Evolutionary conservation across 2,888 invertebrate genomes (phyloP), one percentile per base, ranked within the genome.

Genomic region (Eutolmus rufibarbis): DNA sequence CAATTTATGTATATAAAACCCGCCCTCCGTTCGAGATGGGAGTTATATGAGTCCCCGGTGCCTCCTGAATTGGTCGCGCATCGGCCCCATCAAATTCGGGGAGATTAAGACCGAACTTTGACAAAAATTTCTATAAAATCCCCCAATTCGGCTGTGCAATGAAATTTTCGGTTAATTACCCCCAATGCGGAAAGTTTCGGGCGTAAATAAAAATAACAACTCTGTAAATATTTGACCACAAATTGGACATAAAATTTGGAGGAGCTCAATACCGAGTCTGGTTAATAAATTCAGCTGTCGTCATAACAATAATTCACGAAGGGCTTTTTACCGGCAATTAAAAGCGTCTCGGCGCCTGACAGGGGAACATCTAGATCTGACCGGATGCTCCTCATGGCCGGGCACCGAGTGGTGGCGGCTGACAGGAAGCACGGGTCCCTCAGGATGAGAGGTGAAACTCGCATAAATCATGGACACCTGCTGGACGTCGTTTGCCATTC

Each of bases 261-360:
- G 56, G 56, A 51, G 3, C 31, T 16, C 37, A 5, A 28, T 51
- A 23, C 2, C 16, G 7, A 23, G 51, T 40, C 19, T 34, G 56
- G 82, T 82, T 82, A 82, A 82, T 82, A 82, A 82, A 82, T 82
- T 82, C 82, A 82, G 40, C 19, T 82, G 82, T 82, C 82, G 82
- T 82, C 82, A 82, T 82, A 82, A 82, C 82, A 37, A 82, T 82
- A 82, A 82, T 37, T 82, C 82, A 82, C 19, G 23, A 8, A 81
- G 31, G 37, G 57, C 82, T 82, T 82, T 82, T 82, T 82, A 23
- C 82, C 37, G 82, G 82, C 82, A 82, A 82, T 82, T 82, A 82
- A 82, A 82, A 82, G 57, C 66, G 82, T 82, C 82, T 82, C 82
- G 82, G 37, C 82, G 34, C 19, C 34, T 82, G 82, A 82, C 82